Conservation (phyloP, 2,113 vertebrate species). For the Dunckerocampus dactyliophorus region DNA sequence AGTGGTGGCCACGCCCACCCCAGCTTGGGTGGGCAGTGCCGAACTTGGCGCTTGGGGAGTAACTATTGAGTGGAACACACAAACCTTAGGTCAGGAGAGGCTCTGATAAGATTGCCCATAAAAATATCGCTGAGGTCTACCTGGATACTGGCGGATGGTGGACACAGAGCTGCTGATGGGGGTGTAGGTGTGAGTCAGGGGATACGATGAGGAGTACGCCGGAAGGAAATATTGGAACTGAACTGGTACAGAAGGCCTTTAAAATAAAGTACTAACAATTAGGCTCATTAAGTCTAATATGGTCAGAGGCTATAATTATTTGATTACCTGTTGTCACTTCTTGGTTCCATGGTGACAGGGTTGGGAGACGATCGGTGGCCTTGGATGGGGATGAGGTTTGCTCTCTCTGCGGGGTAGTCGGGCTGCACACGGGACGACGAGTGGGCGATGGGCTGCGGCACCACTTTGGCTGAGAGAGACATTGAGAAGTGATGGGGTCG, state of each 20-base stretch:
- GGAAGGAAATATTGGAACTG: constrained; percentile 97
- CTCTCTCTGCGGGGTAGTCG: constrained; percentile 87
- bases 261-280: constrained; percentile 15
- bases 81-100: too few relatives aligned
- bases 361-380: constrained; percentile 93
- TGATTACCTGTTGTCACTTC: constrained; percentile 88
- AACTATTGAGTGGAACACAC: constrained; percentile 58
- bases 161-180: constrained; percentile 96
- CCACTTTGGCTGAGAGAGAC: constrained; percentile 86
- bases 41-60: constrained; percentile 94
- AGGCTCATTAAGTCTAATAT: neutral
- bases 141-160: constrained; percentile 92
- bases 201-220: constrained; percentile 87
- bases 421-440: constrained; percentile 92
- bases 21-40: constrained; percentile 84
- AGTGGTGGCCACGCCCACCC: constrained; percentile 90
- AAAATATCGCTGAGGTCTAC: constrained; percentile 58
- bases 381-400: constrained; percentile 89
- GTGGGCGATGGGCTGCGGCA: constrained; percentile 94
- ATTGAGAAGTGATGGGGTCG: neutral
- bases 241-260: constrained; percentile 87
- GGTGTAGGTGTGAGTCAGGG: constrained; percentile 91
- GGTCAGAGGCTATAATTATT: neutral
- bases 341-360: constrained; percentile 92
- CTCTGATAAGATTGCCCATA: too few relatives aligned